Evolutionary conservation across 2,113 vertebrate genomes (phyloP), one percentile per base, ranked within the genome.

Genomic region (Leptobrachium ailaonicum): DNA sequence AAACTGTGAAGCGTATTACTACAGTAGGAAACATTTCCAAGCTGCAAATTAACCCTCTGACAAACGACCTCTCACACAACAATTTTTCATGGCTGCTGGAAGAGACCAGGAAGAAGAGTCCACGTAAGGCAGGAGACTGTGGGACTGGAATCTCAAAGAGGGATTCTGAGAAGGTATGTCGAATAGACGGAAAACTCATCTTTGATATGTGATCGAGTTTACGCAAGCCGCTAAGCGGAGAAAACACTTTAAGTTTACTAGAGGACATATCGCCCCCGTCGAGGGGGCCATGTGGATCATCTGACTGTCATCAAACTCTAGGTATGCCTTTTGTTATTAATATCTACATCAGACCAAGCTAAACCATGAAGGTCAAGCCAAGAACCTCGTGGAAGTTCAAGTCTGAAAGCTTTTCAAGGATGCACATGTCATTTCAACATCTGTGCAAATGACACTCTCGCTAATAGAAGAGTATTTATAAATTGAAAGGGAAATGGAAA

Each of bases 271-370:
- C 47, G 62, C 41, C 20, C 67, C 32, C 41, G 41, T 71, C 53
- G 7, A 42, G 66, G 77, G 58, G 47, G 69, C 69, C 32, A 42
- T 32, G 40, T 14, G 45, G 6, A 44, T 79, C 77, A 79, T 53
- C 60, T 79, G 77, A 79, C 68, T 14, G 44, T 71, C 68, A 66
- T 43, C 60, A 32, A 66, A 53, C 14, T 14, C 58, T 70, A 56
- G 45, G 20, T 54, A 44, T 66, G 45, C 2, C 58, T 72, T 73
- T 73, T 79, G 77, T 79, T 73, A 79, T 73, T 73, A 79, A 77
- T 77, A 77, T 60, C 66, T 40, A 72, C 71, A 72, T n/a, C 32
- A 72, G 47, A 41, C 32, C 12, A 40, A 68, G 40, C 43, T 42
- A 66, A 56, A 56, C 14, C 62, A 64, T 50, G 9, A 66, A 66